Percentiles rank a stretch among this genome's conserved stretches.
phyloP scores from a whole-genome alignment of 2,797 vertebrate species.

The Dallia pectoralis region DNA sequence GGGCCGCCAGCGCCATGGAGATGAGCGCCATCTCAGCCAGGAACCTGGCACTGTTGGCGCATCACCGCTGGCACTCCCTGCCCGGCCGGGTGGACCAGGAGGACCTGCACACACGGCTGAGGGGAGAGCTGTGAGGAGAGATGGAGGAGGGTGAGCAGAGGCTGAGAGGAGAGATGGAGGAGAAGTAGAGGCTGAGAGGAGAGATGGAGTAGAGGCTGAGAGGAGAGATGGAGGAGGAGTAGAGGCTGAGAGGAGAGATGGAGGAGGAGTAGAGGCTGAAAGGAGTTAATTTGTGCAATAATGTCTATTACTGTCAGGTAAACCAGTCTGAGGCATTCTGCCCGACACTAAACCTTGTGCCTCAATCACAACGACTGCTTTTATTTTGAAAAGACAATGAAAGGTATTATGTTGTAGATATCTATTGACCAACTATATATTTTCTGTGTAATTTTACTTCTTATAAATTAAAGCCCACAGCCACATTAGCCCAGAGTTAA shows the following conservation, averaged over 20 bases:
- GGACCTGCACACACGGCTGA: conserved; percentile 82
- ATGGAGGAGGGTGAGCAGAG: background rate
- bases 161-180: background rate
- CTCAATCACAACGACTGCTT: too few relatives aligned
- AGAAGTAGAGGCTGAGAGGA: background rate
- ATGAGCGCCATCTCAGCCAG: conserved; percentile 86
- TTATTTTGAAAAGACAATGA: too few relatives aligned
- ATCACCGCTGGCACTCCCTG: conserved; percentile 84
- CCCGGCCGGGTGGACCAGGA: conserved; percentile 81
- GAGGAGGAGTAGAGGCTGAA: too few relatives aligned
- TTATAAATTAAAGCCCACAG: conserved; percentile 22
- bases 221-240: background rate
- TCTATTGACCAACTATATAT: background rate
- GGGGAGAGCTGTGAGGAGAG: conserved; percentile 81
- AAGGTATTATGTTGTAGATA: background rate
- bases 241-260: background rate
- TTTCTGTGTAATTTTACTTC: background rate
- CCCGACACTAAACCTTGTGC: background rate
- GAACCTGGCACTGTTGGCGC: conserved; percentile 85
- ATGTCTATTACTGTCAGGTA: conserved; percentile 23
- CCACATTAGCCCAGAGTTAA: conserved; percentile 21
- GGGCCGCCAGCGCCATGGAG: conserved; percentile 89
- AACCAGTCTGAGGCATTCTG: background rate
- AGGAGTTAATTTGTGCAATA: too few relatives aligned
- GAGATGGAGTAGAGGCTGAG: conserved; percentile 63